Percentiles rank a stretch among this genome's conserved stretches.
phyloP scores from a whole-genome alignment of 2,888 invertebrate genomes.

The Dasypolia templi region DNA sequence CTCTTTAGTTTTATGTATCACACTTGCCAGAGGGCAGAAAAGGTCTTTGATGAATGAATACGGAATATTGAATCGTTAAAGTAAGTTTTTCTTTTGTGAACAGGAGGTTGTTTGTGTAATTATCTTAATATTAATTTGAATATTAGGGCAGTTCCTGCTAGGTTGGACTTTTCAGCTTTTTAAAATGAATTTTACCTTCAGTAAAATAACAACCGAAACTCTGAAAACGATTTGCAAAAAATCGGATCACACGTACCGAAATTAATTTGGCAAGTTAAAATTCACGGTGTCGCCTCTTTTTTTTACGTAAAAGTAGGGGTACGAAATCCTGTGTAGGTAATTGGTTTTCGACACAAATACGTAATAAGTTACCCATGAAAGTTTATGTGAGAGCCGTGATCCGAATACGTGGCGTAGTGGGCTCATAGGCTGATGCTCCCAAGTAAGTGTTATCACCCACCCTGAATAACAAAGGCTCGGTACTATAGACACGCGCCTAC shows the following conservation, averaged over 20 bases:
- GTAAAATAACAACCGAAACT: conserved; percentile 1
- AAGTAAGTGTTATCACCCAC: conserved; percentile 73
- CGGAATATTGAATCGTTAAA: neutral
- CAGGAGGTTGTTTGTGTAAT: neutral
- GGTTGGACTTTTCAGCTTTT: conserved; percentile 1
- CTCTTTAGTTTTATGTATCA: conserved; percentile 47
- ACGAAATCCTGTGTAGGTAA: conserved; percentile 77
- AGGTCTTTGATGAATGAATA: conserved; percentile 5
- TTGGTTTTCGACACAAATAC: conserved; percentile 85
- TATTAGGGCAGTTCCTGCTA: neutral
- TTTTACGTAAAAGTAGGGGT: conserved; percentile 73
- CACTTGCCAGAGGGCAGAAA: conserved; percentile 21
- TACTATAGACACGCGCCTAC: conserved; percentile 36
- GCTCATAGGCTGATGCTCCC: conserved; percentile 69
- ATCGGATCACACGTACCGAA: conserved; percentile 59
- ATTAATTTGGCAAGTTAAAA: conserved; percentile 73
- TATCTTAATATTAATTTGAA: conserved; percentile 1
- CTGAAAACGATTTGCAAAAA: conserved; percentile 28
- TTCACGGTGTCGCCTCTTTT: conserved; percentile 67
- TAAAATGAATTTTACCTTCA: neutral
- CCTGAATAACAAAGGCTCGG: conserved; percentile 72
- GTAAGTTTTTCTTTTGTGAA: neutral
- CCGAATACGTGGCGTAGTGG: conserved; percentile 71
- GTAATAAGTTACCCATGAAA: conserved; percentile 83
- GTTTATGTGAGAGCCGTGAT: conserved; percentile 79